Conservation (phyloP, 92 coral and sea anemone genomes). For the Phenganax stokvisi region DNA sequence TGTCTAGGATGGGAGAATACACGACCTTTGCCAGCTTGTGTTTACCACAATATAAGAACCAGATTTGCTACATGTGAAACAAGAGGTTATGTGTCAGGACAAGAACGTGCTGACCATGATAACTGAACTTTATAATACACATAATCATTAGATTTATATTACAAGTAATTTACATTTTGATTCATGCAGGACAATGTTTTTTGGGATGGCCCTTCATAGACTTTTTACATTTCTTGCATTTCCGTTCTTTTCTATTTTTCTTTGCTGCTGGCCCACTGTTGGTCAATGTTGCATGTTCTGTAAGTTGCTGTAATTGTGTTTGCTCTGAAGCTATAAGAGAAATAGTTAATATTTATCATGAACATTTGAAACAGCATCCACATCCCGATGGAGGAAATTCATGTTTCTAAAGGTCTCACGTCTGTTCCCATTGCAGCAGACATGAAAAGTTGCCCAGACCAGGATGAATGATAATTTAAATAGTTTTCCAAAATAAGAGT, state of each 20-base stretch:
- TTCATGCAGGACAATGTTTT: neutral
- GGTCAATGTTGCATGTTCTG: neutral
- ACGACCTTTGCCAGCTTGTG: neutral
- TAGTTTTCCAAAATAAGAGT: neutral
- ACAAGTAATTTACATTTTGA: neutral
- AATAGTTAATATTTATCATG: no score
- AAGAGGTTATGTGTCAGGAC: neutral
- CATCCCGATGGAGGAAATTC: no score
- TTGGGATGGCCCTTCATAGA: constrained; percentile 12
- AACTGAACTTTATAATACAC: neutral
- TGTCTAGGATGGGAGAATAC: neutral
- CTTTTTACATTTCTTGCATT: constrained; percentile 27
- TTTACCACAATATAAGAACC: neutral
- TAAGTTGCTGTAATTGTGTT: constrained; percentile 18
- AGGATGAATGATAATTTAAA: no score
- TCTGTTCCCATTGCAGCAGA: no score
- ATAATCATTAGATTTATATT: neutral
- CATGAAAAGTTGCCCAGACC: no score
- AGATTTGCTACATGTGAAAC: neutral
- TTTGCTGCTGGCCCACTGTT: constrained; percentile 1
- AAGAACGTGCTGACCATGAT: neutral
- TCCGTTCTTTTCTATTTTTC: constrained; percentile 20
- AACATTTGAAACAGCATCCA: neutral
- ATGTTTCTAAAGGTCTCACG: no score
- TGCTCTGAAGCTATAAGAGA: constrained; percentile 32